Conservation (phyloP, 2,888 invertebrate species). For the Drosophila kuntzei region DNA sequence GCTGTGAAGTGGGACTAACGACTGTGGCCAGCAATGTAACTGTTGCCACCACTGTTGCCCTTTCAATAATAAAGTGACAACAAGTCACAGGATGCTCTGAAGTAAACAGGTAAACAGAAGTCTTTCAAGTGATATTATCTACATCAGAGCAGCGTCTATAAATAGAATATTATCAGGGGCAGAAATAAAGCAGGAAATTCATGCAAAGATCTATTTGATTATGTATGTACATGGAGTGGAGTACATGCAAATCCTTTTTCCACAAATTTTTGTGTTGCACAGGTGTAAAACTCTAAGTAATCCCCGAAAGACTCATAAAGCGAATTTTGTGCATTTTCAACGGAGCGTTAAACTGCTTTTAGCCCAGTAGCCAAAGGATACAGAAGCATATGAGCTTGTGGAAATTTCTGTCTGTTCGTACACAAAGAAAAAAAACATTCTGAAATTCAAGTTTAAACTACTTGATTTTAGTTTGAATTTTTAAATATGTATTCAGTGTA, state of each 20-base stretch:
- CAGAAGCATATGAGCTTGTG: not conserved
- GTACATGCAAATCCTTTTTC: slow-evolving; percentile 53
- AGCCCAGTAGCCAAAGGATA: not conserved
- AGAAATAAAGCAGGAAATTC: not conserved
- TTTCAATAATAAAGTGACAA: slow-evolving; percentile 1
- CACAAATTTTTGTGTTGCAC: slow-evolving; percentile 13
- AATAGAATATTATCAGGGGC: not conserved
- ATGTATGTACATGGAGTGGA: slow-evolving; percentile 6
- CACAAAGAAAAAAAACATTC: too few relatives aligned
- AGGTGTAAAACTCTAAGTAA: slow-evolving; percentile 52
- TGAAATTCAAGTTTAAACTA: too few relatives aligned
- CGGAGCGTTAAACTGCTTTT: slow-evolving; percentile 41
- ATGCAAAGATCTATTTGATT: slow-evolving; percentile 3
- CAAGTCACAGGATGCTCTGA: slow-evolving; percentile 26
- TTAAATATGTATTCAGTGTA: too few relatives aligned
- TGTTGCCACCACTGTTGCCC: slow-evolving; percentile 10
- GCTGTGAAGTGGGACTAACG: slow-evolving; percentile 9
- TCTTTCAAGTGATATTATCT: slow-evolving; percentile 21
- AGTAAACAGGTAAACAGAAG: slow-evolving; percentile 8
- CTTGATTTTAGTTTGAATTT: too few relatives aligned
- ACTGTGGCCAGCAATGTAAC: slow-evolving; percentile 9
- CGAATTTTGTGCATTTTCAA: slow-evolving; percentile 51
- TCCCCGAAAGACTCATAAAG: slow-evolving; percentile 45
- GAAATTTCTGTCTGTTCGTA: too few relatives aligned
- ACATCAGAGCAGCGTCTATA: slow-evolving; percentile 2